Evolutionary conservation across 1,140 invertebrate species (phyloP).

Genomic region (Limonius californicus): DNA sequence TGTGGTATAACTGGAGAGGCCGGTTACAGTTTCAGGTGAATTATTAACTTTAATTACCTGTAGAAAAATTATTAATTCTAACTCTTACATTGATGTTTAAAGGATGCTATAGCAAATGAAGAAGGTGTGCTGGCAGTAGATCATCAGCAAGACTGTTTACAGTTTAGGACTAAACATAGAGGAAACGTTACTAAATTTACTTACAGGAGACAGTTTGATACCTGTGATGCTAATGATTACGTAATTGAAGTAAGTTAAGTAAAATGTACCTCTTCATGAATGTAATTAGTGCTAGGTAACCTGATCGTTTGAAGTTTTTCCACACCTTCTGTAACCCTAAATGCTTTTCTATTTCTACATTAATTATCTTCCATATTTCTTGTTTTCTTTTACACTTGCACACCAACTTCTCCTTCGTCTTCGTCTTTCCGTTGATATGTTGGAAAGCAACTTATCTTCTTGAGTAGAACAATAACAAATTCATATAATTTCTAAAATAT

Average conservation of each 20-base stretch:
- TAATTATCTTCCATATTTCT: too few relatives aligned
- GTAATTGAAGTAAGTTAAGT: slow-evolving; percentile 67
- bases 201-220: slow-evolving; percentile 83
- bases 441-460: too few relatives aligned
- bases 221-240: slow-evolving; percentile 88
- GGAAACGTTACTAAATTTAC: slow-evolving; percentile 62
- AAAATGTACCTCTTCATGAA: neutral
- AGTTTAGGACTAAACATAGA: slow-evolving; percentile 58
- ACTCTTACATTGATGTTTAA: slow-evolving; percentile 25
- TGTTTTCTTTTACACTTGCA: too few relatives aligned
- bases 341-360: too few relatives aligned
- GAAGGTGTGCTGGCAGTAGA: slow-evolving; percentile 67
- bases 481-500: too few relatives aligned
- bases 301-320: neutral
- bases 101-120: slow-evolving; percentile 74
- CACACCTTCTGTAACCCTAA: too few relatives aligned
- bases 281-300: neutral
- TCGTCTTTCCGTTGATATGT: too few relatives aligned
- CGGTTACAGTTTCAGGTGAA: slow-evolving; percentile 64
- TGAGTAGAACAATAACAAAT: too few relatives aligned
- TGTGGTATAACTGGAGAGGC: slow-evolving; percentile 69
- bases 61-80: neutral
- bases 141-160: slow-evolving; percentile 73
- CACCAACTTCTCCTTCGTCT: too few relatives aligned
- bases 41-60: neutral